A percentile compares a stretch with the other conserved stretches of the same genome.
Conservation (phyloP, 2,113 vertebrate genomes). For the Ornithorhynchus anatinus region DNA sequence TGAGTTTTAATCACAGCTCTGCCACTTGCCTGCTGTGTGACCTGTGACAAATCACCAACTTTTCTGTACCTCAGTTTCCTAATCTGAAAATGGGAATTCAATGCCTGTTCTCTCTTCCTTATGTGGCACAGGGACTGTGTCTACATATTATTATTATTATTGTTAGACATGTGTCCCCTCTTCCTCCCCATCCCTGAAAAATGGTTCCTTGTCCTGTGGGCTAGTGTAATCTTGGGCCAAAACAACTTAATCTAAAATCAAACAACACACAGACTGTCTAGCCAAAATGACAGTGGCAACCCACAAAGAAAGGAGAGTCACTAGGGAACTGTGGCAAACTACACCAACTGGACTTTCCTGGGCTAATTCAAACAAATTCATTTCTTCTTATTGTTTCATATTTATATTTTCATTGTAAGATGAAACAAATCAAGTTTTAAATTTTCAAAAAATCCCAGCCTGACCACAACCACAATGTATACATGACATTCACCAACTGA, state of each 20-base stretch:
- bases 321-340: not conserved
- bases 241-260: not conserved
- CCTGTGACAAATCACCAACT: no score
- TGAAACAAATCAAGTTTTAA: not conserved
- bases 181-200: no score
- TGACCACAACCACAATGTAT: conserved; percentile 4
- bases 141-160: no score
- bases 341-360: not conserved
- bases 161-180: no score
- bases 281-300: not conserved
- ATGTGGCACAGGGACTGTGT: no score
- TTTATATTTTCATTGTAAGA: not conserved
- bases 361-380: not conserved
- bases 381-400: conserved; percentile 3
- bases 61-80: no score
- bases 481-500: conserved; percentile 4
- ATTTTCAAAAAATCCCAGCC: conserved; percentile 2
- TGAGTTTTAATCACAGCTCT: no score
- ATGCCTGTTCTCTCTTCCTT: no score
- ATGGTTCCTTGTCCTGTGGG: no score
- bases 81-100: no score
- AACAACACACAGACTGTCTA: not conserved
- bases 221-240: no score
- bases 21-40: no score
- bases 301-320: not conserved